Percentiles rank a stretch among this genome's conserved stretches.
phyloP scores from a whole-genome alignment of 2,888 invertebrate genomes.

The Drosophila tanythrix region DNA sequence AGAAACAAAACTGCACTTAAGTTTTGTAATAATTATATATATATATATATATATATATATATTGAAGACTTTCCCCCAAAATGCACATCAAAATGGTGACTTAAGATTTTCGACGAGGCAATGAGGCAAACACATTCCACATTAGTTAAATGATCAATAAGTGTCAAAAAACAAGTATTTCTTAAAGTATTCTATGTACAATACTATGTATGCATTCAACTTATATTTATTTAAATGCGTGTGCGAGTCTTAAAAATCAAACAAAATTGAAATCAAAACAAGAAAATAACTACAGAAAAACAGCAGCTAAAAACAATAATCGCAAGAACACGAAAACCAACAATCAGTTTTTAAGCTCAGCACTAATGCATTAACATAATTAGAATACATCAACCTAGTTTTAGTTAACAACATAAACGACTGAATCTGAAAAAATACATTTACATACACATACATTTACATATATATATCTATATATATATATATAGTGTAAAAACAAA shows the following conservation, averaged over 20 bases:
- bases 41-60: neutral
- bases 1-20: conserved; percentile 1
- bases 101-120: conserved; percentile 28
- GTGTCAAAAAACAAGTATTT: conserved; percentile 57
- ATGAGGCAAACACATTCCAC: conserved; percentile 55
- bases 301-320: conserved; percentile 27
- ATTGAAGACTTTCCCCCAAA: conserved; percentile 24
- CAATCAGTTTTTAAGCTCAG: conserved; percentile 50
- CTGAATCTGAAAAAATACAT: conserved; percentile 65
- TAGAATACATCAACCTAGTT: conserved; percentile 44
- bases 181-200: conserved; percentile 58
- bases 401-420: conserved; percentile 56
- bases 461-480: conserved; percentile 10
- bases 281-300: neutral
- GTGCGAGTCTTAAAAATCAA: conserved; percentile 16
- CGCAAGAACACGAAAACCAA: conserved; percentile 35
- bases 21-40: too few relatives aligned
- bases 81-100: conserved; percentile 17
- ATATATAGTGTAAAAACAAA: conserved; percentile 19
- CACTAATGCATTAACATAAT: conserved; percentile 41
- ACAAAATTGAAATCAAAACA: neutral
- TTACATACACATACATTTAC: conserved; percentile 35
- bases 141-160: conserved; percentile 49
- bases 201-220: conserved; percentile 31
- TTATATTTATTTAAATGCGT: conserved; percentile 39